Evolutionary conservation across 2,113 vertebrate genomes (phyloP).

Genomic region (Struthidea cinerea): DNA sequence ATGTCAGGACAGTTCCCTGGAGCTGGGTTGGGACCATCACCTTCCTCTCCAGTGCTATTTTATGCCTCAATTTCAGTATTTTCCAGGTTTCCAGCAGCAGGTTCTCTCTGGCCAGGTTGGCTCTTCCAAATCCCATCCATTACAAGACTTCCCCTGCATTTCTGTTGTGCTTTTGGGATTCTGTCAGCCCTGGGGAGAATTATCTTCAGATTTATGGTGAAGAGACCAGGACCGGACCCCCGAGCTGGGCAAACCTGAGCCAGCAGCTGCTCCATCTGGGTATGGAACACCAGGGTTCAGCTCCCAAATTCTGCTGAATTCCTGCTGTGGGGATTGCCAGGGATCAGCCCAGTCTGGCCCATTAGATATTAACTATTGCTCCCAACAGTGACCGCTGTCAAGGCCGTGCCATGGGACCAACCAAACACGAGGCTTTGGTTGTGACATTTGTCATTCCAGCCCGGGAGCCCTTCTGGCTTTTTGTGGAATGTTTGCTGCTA

Average conservation of each 20-base stretch:
- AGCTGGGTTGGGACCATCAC: neutral
- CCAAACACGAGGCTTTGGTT: fast-evolving
- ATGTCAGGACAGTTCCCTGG: neutral
- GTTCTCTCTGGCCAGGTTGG: neutral
- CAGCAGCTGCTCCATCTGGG: neutral
- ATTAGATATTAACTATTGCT: slow-evolving; percentile 43
- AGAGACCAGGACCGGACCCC: neutral
- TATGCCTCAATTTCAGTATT: no score
- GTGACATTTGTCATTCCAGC: neutral
- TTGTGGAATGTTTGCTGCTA: neutral
- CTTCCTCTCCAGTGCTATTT: neutral
- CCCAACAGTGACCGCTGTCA: neutral
- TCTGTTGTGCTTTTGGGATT: neutral
- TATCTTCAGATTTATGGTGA: neutral
- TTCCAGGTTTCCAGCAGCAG: neutral
- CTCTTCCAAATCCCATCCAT: neutral
- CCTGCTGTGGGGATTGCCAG: neutral
- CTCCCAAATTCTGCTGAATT: neutral
- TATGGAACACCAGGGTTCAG: neutral
- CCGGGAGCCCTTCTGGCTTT: neutral
- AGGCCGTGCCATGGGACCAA: neutral
- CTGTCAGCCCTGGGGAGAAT: fast-evolving
- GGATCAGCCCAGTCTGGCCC: neutral
- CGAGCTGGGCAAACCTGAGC: neutral
- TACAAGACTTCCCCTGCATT: neutral